Evolutionary conservation across 2,113 vertebrate species (phyloP).

Genomic region (Podilymbus podiceps): DNA sequence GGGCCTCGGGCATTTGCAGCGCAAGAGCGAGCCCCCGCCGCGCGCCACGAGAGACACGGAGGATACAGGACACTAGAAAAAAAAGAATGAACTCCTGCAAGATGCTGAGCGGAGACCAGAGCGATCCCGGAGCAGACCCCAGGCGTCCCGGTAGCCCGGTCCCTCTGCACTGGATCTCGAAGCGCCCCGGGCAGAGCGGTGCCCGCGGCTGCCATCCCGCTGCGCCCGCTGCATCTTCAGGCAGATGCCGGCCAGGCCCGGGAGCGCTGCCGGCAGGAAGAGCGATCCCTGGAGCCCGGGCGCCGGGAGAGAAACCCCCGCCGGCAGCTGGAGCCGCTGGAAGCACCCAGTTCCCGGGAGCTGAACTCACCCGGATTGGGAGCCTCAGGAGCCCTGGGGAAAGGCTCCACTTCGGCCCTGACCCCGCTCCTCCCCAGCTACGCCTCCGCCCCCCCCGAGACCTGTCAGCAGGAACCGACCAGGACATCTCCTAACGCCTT

Average conservation of each 20-base stretch:
- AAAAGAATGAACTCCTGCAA: not conserved
- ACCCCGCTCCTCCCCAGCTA: not conserved
- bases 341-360: not conserved
- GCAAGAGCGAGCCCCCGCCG: not conserved
- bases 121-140: not conserved
- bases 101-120: not conserved
- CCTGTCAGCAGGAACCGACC: not conserved
- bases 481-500: not conserved
- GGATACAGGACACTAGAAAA: not conserved
- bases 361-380: not conserved
- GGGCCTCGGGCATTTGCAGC: no score
- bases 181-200: no score
- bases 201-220: not conserved
- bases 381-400: not conserved
- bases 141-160: not conserved
- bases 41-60: not conserved
- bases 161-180: not conserved
- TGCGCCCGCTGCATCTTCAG: slow-evolving; percentile 25
- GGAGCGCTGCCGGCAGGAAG: slow-evolving; percentile 28
- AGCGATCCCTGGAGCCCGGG: not conserved
- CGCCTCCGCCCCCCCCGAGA: not conserved
- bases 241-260: slow-evolving; percentile 34
- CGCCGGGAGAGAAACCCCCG: not conserved
- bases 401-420: not conserved
- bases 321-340: not conserved